Evolutionary conservation across 2,113 vertebrate species (phyloP).

Genomic region (Elachura formosa): DNA sequence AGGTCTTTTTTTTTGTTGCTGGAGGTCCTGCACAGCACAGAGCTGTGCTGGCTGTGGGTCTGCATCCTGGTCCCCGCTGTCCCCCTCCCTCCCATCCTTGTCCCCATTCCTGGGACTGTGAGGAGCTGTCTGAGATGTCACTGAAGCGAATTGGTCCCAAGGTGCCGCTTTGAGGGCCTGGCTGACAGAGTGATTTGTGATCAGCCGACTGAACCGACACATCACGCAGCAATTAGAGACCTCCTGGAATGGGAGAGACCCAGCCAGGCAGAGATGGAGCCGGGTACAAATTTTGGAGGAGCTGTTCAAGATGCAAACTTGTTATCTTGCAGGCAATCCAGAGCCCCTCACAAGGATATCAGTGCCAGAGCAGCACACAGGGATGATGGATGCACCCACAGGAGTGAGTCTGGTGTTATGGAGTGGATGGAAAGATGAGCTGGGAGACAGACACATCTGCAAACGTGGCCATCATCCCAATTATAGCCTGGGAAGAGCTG

Average conservation of each 20-base stretch:
- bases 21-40: background rate
- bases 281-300: background rate
- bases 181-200: slow-evolving; percentile 1
- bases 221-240: background rate
- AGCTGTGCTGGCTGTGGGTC: background rate
- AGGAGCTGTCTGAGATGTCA: background rate
- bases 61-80: fast-evolving
- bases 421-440: background rate
- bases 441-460: fast-evolving
- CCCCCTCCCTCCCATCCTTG: background rate
- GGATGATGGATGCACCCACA: background rate
- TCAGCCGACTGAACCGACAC: background rate
- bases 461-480: background rate
- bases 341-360: background rate
- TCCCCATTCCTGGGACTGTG: fast-evolving
- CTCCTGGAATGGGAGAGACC: background rate
- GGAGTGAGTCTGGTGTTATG: fast-evolving
- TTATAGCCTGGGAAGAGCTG: background rate
- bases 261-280: background rate
- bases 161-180: background rate
- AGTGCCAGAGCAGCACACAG: background rate
- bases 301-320: background rate
- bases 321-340: background rate
- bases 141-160: background rate
- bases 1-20: background rate